Evolutionary conservation across 2,888 invertebrate genomes (phyloP).

Genomic region (Phlogophora meticulosa): DNA sequence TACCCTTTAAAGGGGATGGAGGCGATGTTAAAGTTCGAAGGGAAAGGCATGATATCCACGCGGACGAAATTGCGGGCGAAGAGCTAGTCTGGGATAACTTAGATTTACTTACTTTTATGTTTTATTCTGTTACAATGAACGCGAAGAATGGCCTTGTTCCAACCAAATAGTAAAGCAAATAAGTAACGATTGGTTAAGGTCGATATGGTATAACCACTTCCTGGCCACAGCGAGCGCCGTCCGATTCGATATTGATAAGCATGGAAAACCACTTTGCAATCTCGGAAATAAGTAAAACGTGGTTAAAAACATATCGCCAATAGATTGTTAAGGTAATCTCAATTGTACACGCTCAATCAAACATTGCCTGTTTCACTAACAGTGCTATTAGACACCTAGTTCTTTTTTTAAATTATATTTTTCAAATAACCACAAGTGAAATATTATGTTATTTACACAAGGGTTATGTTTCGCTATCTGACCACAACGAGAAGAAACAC

Average conservation of each 20-base stretch:
- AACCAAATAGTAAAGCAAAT: background rate
- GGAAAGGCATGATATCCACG: too few relatives aligned
- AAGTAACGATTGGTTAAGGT: background rate
- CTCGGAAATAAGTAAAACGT: conserved; percentile 19
- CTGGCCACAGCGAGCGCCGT: background rate
- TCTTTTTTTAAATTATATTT: too few relatives aligned
- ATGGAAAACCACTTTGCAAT: conserved; percentile 5
- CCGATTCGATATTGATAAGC: conserved; percentile 37
- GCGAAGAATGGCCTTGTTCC: conserved; percentile 1
- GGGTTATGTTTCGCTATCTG: too few relatives aligned
- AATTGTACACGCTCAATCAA: background rate
- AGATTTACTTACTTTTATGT: background rate
- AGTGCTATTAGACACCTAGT: too few relatives aligned
- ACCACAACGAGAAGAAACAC: too few relatives aligned
- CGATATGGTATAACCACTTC: background rate
- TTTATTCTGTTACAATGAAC: background rate
- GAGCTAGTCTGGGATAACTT: too few relatives aligned
- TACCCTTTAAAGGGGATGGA: too few relatives aligned
- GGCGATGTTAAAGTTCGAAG: too few relatives aligned
- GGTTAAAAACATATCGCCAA: background rate
- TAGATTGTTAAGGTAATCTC: background rate
- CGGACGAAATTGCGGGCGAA: too few relatives aligned
- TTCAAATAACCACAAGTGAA: too few relatives aligned
- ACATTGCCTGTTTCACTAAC: too few relatives aligned
- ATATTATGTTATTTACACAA: too few relatives aligned